Conservation (phyloP, 2,888 invertebrate genomes). For the Oasisia sp. region DNA sequence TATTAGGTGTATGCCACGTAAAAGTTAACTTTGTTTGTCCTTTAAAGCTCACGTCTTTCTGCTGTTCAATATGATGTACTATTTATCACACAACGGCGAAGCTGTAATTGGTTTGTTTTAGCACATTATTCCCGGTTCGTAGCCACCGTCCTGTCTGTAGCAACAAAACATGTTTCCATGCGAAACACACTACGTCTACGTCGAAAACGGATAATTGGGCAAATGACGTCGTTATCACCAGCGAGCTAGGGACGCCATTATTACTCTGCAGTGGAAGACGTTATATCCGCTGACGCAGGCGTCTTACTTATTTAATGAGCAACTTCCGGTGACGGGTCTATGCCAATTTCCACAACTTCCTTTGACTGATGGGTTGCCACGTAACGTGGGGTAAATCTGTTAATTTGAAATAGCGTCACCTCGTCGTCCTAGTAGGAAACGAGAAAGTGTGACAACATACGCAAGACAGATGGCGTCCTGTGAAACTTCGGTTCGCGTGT, state of each 20-base stretch:
- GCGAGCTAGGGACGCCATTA: background rate
- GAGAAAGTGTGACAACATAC: background rate
- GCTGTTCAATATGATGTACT: background rate
- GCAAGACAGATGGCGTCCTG: background rate
- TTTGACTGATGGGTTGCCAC: background rate
- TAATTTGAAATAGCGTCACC: background rate
- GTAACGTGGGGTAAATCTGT: background rate
- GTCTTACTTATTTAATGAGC: background rate
- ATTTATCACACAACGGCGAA: background rate
- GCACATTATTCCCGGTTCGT: background rate
- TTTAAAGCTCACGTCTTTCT: background rate
- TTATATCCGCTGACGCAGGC: background rate
- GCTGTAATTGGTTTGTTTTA: background rate
- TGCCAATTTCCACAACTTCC: background rate
- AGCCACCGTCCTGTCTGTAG: background rate
- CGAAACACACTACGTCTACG: background rate
- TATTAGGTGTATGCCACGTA: too few relatives aligned
- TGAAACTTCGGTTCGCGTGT: background rate
- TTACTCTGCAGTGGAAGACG: background rate
- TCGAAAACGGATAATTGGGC: background rate
- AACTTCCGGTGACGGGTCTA: background rate
- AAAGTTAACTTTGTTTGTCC: too few relatives aligned
- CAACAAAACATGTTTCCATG: background rate
- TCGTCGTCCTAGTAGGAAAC: background rate
- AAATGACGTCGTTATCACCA: background rate